These are phyloP conservation scores for Bos taurus DNA, from an alignment of 2,113 vertebrate genomes.

Conservation along the genomic window ARS-UCD2.0 NC_037334.1:13380501-13381000, in stretches of 20 bases:
- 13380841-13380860: not conserved
- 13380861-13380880: not conserved
- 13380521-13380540: not conserved
- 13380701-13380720: not conserved
- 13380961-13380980: not conserved
- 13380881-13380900: not conserved
- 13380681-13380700: not conserved
- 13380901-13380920: not conserved
- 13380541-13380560: not conserved
- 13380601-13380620: not conserved
- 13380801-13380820: not conserved
- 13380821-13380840: not conserved
- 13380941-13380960: not conserved
- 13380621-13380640: not conserved
- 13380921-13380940: not conserved
- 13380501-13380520: not conserved
- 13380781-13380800: not conserved
- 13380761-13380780: not conserved
- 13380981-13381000: not conserved
- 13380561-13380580: not conserved
- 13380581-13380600: not conserved
- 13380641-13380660: not conserved
- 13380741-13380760: not conserved
- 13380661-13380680: not conserved
- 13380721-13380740: not conserved